Evolutionary conservation across 2,113 vertebrate species (phyloP), one percentile per base, ranked within the genome.

Genomic region (Tetraodon nigroviridis): DNA sequence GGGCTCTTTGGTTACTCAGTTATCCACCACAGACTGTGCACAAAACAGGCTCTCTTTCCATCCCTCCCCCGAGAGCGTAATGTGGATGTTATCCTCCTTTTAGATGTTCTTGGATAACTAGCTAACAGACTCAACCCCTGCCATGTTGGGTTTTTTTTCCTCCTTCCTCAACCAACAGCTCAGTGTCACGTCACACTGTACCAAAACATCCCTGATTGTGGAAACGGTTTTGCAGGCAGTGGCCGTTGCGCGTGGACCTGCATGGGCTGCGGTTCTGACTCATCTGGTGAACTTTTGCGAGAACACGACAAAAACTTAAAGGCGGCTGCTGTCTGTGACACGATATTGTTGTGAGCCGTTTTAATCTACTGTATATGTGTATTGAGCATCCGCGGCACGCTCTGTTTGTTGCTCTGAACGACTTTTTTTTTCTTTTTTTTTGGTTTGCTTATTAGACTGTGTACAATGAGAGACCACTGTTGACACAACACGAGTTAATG

Each of bases 401-500:
- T 75, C 64, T 69, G 67, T 84, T 80, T 79, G 80, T 80, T 77
- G 71, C 80, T 61, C 74, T 42, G 67, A 83, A 87, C 85, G 67
- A 76, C 11, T 37, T 10, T 37, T 37, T 37, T 37, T 32, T 37
- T 37, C 12, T 11, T 37, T 2, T 88, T 71, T 84, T 85, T n/a
- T n/a, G n/a, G n/a, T n/a, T 84, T 72, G 67, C 80, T 84, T 83
- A 87, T 88, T 88, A 88, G 69, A 75, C 57, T 32, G 55, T 29
- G 67, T 42, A 77, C 69, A 79, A 64, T 84, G 80, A 83, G 71
- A 81, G 81, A 82, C 74, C 71, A 61, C 55, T 82, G 85, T 90
- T 88, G 88, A 85, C 82, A 86, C 83, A 82, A 81, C 51, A 71
- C 76, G 78, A 84, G 84, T 78, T 87, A 81, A 87, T 89, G 86